Conservation (phyloP, 2,888 invertebrate species). For the Tanytarsus gracilentus region DNA sequence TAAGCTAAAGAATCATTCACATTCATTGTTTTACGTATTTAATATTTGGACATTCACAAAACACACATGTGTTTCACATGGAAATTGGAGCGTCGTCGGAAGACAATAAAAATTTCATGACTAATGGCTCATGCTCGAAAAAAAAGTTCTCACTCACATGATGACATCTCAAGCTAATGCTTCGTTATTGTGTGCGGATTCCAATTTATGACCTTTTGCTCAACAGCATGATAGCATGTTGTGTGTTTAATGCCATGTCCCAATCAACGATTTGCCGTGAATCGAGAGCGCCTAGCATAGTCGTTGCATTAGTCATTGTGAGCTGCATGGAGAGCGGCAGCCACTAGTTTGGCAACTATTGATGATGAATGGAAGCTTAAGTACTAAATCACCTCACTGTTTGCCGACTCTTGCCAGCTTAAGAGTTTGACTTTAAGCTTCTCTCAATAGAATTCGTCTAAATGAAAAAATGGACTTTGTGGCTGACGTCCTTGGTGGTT, state of each 20-base stretch:
- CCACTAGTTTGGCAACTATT: neutral
- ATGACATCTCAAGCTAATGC: conserved; percentile 12
- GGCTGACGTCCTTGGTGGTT: too few relatives aligned
- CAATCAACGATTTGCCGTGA: conserved; percentile 9
- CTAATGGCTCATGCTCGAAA: conserved; percentile 15
- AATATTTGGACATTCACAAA: neutral
- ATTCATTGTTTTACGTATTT: neutral
- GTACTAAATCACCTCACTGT: conserved; percentile 5
- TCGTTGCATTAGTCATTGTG: conserved; percentile 24
- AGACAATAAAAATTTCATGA: conserved; percentile 2
- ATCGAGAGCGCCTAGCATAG: neutral
- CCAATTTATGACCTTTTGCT: conserved; percentile 20
- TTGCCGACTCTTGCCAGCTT: neutral
- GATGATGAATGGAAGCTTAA: conserved; percentile 19
- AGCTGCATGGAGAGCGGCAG: neutral
- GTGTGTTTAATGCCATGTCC: conserved; percentile 11
- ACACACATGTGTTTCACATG: too few relatives aligned
- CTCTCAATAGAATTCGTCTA: too few relatives aligned
- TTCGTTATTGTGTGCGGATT: too few relatives aligned
- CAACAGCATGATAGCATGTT: conserved; percentile 17
- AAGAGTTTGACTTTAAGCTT: neutral
- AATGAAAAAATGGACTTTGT: too few relatives aligned
- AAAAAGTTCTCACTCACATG: conserved; percentile 2
- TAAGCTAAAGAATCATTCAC: neutral
- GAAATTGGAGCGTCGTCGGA: conserved; percentile 5